phyloP scores from a whole-genome alignment of 2,113 vertebrate species.

The Eidolon helvum region DNA sequence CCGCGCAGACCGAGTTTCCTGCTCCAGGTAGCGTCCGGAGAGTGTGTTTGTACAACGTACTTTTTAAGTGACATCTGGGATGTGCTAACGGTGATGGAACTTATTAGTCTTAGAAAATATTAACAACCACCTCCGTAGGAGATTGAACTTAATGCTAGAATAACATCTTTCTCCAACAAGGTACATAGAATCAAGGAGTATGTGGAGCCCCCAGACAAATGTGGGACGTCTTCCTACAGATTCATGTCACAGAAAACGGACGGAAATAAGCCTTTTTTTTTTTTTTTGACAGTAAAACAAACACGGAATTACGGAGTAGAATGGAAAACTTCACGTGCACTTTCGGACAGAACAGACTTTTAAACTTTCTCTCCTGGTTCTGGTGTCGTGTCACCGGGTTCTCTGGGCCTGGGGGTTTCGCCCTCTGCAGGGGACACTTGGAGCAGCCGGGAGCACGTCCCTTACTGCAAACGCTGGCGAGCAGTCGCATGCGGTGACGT shows the following conservation, averaged over 20 bases:
- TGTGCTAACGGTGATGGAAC: rapidly evolving
- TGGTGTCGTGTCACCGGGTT: rapidly evolving
- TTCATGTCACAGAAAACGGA: background rate
- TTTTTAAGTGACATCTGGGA: background rate
- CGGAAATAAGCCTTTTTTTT: too few relatives aligned
- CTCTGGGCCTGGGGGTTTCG: rapidly evolving
- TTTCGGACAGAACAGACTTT: background rate
- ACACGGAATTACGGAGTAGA: too few relatives aligned
- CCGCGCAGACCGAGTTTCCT: too few relatives aligned
- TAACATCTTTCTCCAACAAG: background rate
- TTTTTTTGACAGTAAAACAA: background rate
- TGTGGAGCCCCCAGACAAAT: background rate
- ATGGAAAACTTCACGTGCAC: background rate
- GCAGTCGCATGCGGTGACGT: rapidly evolving
- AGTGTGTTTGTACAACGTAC: too few relatives aligned
- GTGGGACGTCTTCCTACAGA: background rate
- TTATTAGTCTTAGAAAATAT: background rate
- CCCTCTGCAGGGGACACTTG: too few relatives aligned
- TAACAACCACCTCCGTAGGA: background rate
- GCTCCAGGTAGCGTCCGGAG: background rate
- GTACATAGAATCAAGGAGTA: rapidly evolving
- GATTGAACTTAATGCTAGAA: background rate
- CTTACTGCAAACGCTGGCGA: too few relatives aligned
- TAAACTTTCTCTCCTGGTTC: too few relatives aligned
- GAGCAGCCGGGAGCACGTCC: rapidly evolving